phyloP scores from a whole-genome alignment of 1,140 invertebrate species.

The Drosophila neocordata region DNA sequence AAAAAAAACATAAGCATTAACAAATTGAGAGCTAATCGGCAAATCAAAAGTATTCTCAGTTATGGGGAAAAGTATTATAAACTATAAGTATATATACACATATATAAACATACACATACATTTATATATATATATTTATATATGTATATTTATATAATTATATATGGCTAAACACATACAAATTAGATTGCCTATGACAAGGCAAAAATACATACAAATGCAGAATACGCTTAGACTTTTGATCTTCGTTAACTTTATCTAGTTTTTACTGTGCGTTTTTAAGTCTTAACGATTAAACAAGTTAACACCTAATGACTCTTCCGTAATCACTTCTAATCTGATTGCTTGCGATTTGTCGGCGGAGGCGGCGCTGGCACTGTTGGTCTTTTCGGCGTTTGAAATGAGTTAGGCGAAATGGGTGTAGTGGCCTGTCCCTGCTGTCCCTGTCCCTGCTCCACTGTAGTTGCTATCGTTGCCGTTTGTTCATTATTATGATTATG shows the following conservation, averaged over 20 bases:
- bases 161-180: constrained; percentile 74
- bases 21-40: constrained; percentile 52
- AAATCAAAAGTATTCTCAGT: constrained; percentile 62
- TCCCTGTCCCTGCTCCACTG: constrained; percentile 18
- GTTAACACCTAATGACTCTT: constrained; percentile 64
- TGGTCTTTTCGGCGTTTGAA: constrained; percentile 77
- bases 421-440: constrained; percentile 60
- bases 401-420: constrained; percentile 76
- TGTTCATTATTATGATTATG: constrained; percentile 53
- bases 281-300: constrained; percentile 70
- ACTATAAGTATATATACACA: constrained; percentile 41
- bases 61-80: constrained; percentile 53
- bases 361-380: constrained; percentile 79
- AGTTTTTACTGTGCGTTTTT: constrained; percentile 62
- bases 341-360: constrained; percentile 67
- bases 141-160: constrained; percentile 34
- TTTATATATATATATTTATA: constrained; percentile 18
- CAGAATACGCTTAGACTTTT: constrained; percentile 63
- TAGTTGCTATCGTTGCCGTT: constrained; percentile 9
- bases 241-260: constrained; percentile 22
- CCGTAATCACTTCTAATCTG: constrained; percentile 45
- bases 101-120: constrained; percentile 25
- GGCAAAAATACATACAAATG: constrained; percentile 80
- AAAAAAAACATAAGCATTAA: constrained; percentile 65
- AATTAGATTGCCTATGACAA: constrained; percentile 69